Evolutionary conservation across 2,888 invertebrate species (phyloP).

Genomic region (Macrophya annulata): DNA sequence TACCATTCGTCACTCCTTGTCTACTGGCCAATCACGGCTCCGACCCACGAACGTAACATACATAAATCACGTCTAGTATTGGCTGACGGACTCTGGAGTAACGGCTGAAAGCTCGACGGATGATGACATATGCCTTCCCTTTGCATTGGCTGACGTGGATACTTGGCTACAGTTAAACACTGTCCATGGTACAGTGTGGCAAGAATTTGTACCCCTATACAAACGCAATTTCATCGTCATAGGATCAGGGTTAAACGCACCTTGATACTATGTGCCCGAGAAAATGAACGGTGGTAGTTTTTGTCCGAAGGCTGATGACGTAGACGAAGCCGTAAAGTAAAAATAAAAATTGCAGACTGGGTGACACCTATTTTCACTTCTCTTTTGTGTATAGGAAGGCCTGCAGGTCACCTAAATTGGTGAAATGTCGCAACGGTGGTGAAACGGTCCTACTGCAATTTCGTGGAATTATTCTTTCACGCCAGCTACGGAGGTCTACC

Average conservation of each 20-base stretch:
- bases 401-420: too few species aligned
- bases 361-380: neutral
- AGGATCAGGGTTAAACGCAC: neutral
- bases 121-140: conserved; percentile 29
- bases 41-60: neutral
- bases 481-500: neutral
- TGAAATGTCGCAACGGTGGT: neutral
- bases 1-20: conserved; percentile 28
- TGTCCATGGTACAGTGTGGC: neutral
- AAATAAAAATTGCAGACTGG: neutral
- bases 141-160: neutral
- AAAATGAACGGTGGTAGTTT: conserved; percentile 34
- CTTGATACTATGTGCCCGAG: conserved; percentile 1
- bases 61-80: conserved; percentile 33
- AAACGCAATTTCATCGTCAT: conserved; percentile 15
- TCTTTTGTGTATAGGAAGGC: too few species aligned
- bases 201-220: neutral
- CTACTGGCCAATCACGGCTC: conserved; percentile 1
- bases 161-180: neutral
- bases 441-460: neutral
- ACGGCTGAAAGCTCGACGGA: conserved; percentile 37
- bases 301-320: neutral
- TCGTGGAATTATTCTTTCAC: conserved; percentile 1
- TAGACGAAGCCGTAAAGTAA: neutral
- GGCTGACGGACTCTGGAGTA: conserved; percentile 30